Conservation (phyloP, 2,888 invertebrate species). For the Agonopterix subpropinquella region DNA sequence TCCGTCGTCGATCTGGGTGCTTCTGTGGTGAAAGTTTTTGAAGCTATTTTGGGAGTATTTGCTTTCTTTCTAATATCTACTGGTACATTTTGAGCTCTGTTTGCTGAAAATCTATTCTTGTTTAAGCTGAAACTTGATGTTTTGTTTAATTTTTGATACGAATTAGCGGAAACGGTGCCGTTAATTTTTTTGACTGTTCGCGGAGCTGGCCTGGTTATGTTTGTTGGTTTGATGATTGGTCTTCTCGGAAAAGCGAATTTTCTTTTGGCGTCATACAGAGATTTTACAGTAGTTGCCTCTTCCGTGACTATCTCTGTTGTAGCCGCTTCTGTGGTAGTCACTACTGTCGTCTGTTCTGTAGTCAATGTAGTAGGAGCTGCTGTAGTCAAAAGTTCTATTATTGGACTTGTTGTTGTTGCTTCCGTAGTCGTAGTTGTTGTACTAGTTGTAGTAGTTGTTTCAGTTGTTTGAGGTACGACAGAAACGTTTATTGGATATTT, state of each 20-base stretch:
- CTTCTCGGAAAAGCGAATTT: constrained; percentile 62
- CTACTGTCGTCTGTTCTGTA: constrained; percentile 18
- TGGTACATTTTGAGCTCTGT: constrained; percentile 60
- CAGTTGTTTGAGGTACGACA: constrained; percentile 25
- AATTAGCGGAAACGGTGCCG: constrained; percentile 29
- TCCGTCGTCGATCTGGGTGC: constrained; percentile 55
- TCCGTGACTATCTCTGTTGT: constrained; percentile 39
- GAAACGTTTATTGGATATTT: constrained; percentile 46
- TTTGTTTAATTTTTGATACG: constrained; percentile 50
- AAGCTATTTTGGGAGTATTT: constrained; percentile 24
- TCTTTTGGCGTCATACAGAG: constrained; percentile 47
- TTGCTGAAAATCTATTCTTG: constrained; percentile 51
- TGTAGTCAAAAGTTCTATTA: constrained; percentile 29
- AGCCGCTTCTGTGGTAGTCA: constrained; percentile 21
- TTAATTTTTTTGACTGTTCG: constrained; percentile 44
- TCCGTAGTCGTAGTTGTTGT: constrained; percentile 16
- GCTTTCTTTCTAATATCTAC: constrained; percentile 49
- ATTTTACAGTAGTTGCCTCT: constrained; percentile 49
- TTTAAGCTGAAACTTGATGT: constrained; percentile 46
- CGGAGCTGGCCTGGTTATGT: constrained; percentile 39
- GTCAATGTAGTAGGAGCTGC: constrained; percentile 21
- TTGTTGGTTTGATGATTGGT: constrained; percentile 47
- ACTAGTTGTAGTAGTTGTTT: constrained; percentile 19
- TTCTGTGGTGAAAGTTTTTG: constrained; percentile 52
- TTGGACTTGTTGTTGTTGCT: constrained; percentile 26